Percentiles rank a stretch among this genome's conserved stretches.
phyloP scores from a whole-genome alignment of 2,888 invertebrate genomes.

The Pachymerium ferrugineum region DNA sequence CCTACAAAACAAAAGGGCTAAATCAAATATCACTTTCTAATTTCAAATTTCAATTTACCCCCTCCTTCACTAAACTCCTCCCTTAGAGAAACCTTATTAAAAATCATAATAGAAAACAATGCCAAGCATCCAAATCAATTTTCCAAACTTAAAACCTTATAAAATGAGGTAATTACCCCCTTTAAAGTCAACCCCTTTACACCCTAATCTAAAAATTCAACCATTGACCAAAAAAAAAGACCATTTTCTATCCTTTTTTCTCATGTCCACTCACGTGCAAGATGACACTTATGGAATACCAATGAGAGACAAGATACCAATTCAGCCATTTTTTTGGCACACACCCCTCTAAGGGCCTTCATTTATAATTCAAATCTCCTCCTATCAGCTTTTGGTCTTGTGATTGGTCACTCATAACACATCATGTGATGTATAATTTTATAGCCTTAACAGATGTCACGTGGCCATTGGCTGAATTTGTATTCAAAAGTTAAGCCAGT shows the following conservation, averaged over 20 bases:
- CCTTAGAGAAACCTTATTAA: slow-evolving; percentile 8
- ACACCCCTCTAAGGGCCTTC: neutral
- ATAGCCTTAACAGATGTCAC: neutral
- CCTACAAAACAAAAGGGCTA: neutral
- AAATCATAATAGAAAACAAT: neutral
- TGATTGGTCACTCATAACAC: neutral
- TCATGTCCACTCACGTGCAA: slow-evolving; percentile 17
- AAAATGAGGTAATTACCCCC: neutral
- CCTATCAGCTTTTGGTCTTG: slow-evolving; percentile 5
- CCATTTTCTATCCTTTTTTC: neutral
- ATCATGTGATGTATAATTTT: slow-evolving; percentile 11
- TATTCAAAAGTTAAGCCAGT: neutral
- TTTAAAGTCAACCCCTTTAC: too few species aligned
- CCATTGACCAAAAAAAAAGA: neutral
- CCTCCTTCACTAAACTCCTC: too few species aligned
- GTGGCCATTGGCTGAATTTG: neutral
- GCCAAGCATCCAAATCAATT: too few species aligned
- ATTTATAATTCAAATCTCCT: slow-evolving; percentile 16
- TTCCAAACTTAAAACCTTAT: too few species aligned
- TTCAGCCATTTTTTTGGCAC: neutral
- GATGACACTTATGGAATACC: neutral
- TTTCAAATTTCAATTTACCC: neutral
- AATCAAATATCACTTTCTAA: neutral
- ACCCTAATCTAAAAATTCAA: too few species aligned
- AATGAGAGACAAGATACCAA: slow-evolving; percentile 4